Evolutionary conservation across 2,113 vertebrate species (phyloP).

Genomic region (Nyctereutes procyonoides): DNA sequence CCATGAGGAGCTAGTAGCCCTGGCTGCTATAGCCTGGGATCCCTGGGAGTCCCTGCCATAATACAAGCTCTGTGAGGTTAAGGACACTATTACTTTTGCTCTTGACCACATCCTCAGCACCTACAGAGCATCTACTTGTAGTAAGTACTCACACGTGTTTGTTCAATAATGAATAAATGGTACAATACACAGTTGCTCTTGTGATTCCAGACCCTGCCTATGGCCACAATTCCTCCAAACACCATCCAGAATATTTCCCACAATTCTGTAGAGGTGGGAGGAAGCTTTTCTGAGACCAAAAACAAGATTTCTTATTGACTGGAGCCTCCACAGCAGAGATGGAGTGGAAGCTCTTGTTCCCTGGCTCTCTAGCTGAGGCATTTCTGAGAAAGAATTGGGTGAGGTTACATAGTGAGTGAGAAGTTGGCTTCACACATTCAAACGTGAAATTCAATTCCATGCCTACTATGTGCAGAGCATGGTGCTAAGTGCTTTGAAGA

Average conservation of each 20-base stretch:
- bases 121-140: neutral
- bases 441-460: neutral
- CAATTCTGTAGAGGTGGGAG: neutral
- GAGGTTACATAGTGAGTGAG: neutral
- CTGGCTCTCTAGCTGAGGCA: neutral
- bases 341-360: too few relatives aligned
- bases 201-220: neutral
- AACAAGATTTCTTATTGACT: neutral
- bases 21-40: neutral
- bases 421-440: neutral
- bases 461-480: neutral
- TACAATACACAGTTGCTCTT: neutral
- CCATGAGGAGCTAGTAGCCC: neutral
- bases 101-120: neutral
- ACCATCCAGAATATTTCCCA: neutral
- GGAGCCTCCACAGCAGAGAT: neutral
- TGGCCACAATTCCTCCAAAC: neutral
- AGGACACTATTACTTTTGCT: neutral
- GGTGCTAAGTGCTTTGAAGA: neutral
- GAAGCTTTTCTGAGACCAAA: neutral
- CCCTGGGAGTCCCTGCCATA: too few relatives aligned
- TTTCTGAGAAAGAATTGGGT: neutral
- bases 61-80: neutral
- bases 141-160: neutral
- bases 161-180: neutral